Percentiles rank a stretch among this genome's conserved stretches.
phyloP scores from a whole-genome alignment of 2,888 invertebrate species.

The Agriotes lineatus region DNA sequence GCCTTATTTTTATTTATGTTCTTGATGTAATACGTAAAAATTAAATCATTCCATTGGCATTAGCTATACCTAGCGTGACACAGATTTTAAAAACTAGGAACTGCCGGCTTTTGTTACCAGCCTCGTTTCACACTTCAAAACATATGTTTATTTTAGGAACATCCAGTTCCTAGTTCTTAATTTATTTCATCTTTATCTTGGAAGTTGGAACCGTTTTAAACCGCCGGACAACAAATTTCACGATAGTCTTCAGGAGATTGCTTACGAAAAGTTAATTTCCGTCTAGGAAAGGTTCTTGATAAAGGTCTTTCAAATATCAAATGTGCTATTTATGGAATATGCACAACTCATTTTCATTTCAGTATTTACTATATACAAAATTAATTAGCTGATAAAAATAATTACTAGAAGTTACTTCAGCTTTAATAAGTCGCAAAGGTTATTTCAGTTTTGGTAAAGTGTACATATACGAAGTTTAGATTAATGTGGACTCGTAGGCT shows the following conservation, averaged over 20 bases:
- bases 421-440: not conserved
- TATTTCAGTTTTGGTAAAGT: not conserved
- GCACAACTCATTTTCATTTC: not conserved
- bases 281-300: not conserved
- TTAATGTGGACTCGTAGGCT: not conserved
- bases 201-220: too few species aligned
- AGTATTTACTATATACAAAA: too few species aligned
- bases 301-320: not conserved
- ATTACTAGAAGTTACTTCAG: too few species aligned
- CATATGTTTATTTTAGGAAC: too few species aligned
- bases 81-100: not conserved
- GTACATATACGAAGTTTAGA: not conserved
- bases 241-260: too few species aligned
- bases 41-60: conserved; percentile 35
- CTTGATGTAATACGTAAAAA: conserved; percentile 38
- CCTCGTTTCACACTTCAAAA: not conserved
- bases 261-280: not conserved
- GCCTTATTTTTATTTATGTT: conserved; percentile 44
- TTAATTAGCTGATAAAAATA: too few species aligned
- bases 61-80: conserved; percentile 11
- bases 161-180: not conserved
- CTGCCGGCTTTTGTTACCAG: conserved; percentile 6
- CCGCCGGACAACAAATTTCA: too few species aligned
- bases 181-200: too few species aligned
- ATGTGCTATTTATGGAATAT: not conserved